These are phyloP conservation scores for Drosophila saltans DNA, from an alignment of 1,140 invertebrate genomes.

Conservation along the genomic window DNA sequence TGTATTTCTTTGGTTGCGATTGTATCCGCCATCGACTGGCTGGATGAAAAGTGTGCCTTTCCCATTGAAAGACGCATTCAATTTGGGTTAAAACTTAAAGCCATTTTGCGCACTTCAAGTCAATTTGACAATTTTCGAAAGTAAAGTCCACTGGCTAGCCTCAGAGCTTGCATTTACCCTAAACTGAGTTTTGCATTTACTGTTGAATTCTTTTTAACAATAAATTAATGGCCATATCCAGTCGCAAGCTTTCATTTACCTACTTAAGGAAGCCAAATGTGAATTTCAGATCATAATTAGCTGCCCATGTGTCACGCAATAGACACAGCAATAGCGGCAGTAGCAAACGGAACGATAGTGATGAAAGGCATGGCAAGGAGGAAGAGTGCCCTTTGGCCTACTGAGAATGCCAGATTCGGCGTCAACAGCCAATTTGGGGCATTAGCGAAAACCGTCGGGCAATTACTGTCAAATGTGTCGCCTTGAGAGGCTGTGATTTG, in stretches of 20 bases:
- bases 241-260: conserved; percentile 7
- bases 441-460: conserved; percentile 79
- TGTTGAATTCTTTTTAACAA: conserved; percentile 20
- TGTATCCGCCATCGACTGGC: conserved; percentile 25
- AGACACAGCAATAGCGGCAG: conserved; percentile 16
- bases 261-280: conserved; percentile 28
- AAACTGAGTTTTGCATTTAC: neutral
- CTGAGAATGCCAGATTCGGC: conserved; percentile 67
- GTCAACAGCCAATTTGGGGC: conserved; percentile 79
- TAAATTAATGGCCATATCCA: conserved; percentile 59
- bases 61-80: conserved; percentile 37
- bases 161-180: too few species aligned
- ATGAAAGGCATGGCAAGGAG: neutral
- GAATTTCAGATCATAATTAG: conserved; percentile 63
- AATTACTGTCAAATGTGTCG: conserved; percentile 73
- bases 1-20: conserved; percentile 21
- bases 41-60: conserved; percentile 58
- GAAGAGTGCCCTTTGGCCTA: conserved; percentile 27
- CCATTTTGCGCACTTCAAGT: neutral
- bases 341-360: conserved; percentile 15
- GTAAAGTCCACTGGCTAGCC: neutral
- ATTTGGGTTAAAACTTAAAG: conserved; percentile 74
- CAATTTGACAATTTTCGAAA: conserved; percentile 16
- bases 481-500: conserved; percentile 31
- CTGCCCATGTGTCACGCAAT: conserved; percentile 68